Conservation (phyloP, 1,140 invertebrate genomes). For the Tyrophagus putrescentiae region DNA sequence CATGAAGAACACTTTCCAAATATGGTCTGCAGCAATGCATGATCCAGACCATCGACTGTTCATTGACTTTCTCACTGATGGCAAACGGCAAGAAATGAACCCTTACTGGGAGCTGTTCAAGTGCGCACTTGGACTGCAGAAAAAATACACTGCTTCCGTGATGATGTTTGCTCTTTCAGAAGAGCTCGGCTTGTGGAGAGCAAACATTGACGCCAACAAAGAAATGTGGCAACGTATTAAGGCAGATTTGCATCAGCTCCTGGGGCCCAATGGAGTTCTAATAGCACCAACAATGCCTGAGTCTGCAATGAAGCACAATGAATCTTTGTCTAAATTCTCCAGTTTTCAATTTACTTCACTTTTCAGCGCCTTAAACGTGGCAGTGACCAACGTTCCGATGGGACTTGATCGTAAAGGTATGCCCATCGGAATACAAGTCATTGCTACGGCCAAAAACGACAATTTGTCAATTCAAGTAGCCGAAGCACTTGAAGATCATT, state of each 20-base stretch:
- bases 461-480: conserved; percentile 29
- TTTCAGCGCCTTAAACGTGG: conserved; percentile 36
- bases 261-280: conserved; percentile 58
- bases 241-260: conserved; percentile 34
- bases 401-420: conserved; percentile 34
- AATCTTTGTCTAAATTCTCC: conserved; percentile 55
- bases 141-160: conserved; percentile 19
- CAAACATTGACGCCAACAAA: not conserved
- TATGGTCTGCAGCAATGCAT: not conserved
- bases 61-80: not conserved
- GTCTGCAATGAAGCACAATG: conserved; percentile 62
- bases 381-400: conserved; percentile 36
- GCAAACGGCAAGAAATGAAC: not conserved
- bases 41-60: not conserved
- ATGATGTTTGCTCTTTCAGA: not conserved
- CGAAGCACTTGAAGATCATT: conserved; percentile 29
- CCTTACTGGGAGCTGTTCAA: conserved; percentile 21
- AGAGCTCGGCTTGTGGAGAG: not conserved
- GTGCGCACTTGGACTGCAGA: conserved; percentile 9
- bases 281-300: conserved; percentile 66
- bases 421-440: conserved; percentile 37
- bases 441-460: conserved; percentile 30
- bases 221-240: conserved; percentile 33
- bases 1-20: not conserved
- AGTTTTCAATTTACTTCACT: conserved; percentile 64